Percentiles rank a stretch among this genome's conserved stretches.
These are phyloP conservation scores for Megalonaias nervosa DNA, from an alignment of 1,140 invertebrate species.

Conservation along the genomic window DNA sequence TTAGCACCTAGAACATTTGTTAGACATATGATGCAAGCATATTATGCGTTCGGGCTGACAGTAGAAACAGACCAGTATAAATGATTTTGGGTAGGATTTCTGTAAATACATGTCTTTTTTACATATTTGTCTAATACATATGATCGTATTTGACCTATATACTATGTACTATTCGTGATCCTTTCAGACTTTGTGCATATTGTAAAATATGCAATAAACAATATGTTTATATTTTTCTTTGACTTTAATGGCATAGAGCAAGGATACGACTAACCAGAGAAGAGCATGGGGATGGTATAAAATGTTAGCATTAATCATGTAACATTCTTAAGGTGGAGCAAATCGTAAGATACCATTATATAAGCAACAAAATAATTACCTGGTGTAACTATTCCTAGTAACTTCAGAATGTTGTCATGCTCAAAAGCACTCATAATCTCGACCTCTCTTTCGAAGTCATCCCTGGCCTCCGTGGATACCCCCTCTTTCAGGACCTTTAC, in stretches of 20 bases:
- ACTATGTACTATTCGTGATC: no score
- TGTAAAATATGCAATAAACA: not conserved
- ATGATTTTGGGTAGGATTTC: no score
- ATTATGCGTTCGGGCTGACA: no score
- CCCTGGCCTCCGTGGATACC: constrained; percentile 84
- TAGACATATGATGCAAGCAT: no score
- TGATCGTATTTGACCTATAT: no score
- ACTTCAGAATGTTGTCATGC: constrained; percentile 89
- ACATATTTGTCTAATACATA: no score
- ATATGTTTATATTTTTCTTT: no score
- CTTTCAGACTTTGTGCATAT: no score
- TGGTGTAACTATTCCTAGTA: constrained; percentile 85
- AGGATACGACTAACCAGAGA: not conserved
- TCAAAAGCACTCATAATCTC: constrained; percentile 91
- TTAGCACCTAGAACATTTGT: no score
- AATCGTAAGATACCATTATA: not conserved
- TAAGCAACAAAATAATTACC: constrained; percentile 71
- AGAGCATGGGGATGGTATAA: not conserved
- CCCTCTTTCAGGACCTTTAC: constrained; percentile 90
- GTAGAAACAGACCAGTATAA: no score
- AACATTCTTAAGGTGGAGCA: not conserved
- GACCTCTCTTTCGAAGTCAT: constrained; percentile 90
- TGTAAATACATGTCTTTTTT: no score
- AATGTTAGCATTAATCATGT: not conserved
- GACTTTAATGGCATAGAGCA: not conserved